Evolutionary conservation across 2,797 vertebrate species (phyloP).

Genomic region (Smutsia gigantea): DNA sequence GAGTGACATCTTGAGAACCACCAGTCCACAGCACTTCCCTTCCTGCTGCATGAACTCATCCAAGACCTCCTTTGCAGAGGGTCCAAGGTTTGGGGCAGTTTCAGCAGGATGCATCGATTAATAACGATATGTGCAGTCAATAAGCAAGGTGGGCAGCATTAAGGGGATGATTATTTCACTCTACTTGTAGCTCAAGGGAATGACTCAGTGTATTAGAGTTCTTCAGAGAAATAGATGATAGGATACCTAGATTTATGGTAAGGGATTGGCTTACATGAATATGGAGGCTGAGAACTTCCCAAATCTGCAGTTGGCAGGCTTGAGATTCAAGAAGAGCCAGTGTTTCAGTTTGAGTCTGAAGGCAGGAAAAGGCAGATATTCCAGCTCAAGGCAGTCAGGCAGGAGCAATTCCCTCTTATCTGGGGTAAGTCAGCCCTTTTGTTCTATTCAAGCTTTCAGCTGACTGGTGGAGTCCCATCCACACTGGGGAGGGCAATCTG

Average conservation of each 20-base stretch:
- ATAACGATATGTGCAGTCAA: slow-evolving; percentile 83
- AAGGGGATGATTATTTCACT: slow-evolving; percentile 76
- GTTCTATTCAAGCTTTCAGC: background rate
- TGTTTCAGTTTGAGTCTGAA: background rate
- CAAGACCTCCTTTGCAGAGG: slow-evolving; percentile 80
- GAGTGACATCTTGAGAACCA: background rate
- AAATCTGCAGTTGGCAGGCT: background rate
- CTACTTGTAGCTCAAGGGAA: slow-evolving; percentile 39
- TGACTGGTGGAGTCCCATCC: too few relatives aligned
- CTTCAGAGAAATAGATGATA: background rate
- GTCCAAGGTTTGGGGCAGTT: slow-evolving; percentile 81
- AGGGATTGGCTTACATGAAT: background rate
- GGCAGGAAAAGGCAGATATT: background rate
- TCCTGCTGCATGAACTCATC: slow-evolving; percentile 78
- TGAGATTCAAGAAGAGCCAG: background rate
- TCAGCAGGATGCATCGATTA: slow-evolving; percentile 81
- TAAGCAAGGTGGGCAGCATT: slow-evolving; percentile 83
- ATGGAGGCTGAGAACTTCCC: background rate
- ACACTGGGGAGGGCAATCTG: background rate
- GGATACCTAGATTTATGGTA: background rate
- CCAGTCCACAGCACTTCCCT: slow-evolving; percentile 62
- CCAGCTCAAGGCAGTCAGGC: background rate
- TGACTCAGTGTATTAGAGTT: background rate
- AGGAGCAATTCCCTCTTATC: background rate
- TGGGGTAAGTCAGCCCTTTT: background rate